Evolutionary conservation across 2,888 invertebrate species (phyloP).

Genomic region (Mythimna loreyi): DNA sequence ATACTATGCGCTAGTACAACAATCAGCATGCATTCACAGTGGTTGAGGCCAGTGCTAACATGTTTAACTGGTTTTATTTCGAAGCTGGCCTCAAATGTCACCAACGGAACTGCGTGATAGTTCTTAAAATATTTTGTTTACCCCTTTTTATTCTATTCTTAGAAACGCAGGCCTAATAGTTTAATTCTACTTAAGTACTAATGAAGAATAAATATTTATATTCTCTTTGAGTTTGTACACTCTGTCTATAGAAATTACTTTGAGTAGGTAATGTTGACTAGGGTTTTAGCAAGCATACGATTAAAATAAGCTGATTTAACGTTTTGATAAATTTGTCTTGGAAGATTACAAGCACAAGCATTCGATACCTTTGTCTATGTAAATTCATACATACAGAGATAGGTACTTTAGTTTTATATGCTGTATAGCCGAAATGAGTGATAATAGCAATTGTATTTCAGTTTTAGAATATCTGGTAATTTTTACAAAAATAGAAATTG

Average conservation of each 20-base stretch:
- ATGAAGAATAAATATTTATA: constrained; percentile 23
- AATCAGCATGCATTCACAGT: constrained; percentile 25
- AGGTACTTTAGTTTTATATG: neutral
- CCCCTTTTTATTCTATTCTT: neutral
- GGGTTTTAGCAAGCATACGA: neutral
- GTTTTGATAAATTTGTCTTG: neutral
- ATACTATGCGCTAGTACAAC: constrained; percentile 3
- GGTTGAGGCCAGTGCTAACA: constrained; percentile 52
- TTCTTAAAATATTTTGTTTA: constrained; percentile 42
- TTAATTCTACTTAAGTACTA: constrained; percentile 10
- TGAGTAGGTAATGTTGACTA: neutral
- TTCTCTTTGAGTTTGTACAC: neutral
- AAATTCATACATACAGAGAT: neutral
- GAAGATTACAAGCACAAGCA: too few relatives aligned
- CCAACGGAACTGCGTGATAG: constrained; percentile 51
- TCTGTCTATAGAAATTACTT: constrained; percentile 5
- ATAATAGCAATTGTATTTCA: neutral
- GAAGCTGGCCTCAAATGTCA: constrained; percentile 53
- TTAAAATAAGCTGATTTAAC: too few relatives aligned
- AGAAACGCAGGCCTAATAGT: neutral
- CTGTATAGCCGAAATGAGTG: neutral
- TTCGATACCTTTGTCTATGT: neutral
- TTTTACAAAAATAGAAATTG: too few relatives aligned
- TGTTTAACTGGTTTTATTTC: constrained; percentile 46
- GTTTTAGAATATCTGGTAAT: neutral